Evolutionary conservation across 2,797 vertebrate genomes (phyloP).

Genomic region (Malacoctenus gilli): DNA sequence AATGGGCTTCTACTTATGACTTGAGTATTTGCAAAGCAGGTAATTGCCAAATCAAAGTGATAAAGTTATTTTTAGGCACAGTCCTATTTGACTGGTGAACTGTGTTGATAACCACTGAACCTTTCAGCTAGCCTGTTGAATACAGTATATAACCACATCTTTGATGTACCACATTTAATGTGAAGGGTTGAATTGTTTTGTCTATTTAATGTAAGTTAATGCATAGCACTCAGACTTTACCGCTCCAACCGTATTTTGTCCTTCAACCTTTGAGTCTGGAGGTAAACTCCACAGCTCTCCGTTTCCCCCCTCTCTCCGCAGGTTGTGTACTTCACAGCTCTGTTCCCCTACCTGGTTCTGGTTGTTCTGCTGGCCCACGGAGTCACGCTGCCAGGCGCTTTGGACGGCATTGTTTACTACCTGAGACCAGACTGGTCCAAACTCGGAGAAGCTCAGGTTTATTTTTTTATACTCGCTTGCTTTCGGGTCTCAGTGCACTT

Average conservation of each 20-base stretch:
- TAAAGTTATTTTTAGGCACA: constrained; percentile 55
- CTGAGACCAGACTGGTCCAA: constrained; percentile 88
- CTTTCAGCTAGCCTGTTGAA: constrained; percentile 47
- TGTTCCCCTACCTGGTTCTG: constrained; percentile 86
- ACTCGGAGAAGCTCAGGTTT: constrained; percentile 85
- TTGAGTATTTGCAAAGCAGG: constrained; percentile 74
- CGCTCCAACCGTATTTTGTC: constrained; percentile 18
- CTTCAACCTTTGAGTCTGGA: constrained; percentile 15
- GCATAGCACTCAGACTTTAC: constrained; percentile 45
- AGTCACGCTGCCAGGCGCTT: constrained; percentile 83
- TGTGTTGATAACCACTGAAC: constrained; percentile 51
- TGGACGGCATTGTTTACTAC: constrained; percentile 86
- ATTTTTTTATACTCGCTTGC: neutral
- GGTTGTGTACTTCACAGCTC: constrained; percentile 88
- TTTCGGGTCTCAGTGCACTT: neutral
- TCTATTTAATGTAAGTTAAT: constrained; percentile 50
- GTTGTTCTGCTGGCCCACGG: constrained; percentile 85
- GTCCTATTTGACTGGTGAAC: constrained; percentile 52
- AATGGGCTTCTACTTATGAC: constrained; percentile 68
- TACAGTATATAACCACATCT: constrained; percentile 36
- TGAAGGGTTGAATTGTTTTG: constrained; percentile 44
- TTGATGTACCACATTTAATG: constrained; percentile 44
- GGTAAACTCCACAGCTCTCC: constrained; percentile 27
- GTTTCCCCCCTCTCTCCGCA: constrained; percentile 57
- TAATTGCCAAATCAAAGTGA: constrained; percentile 71